Conservation (phyloP, 2,797 vertebrate species). For the Chrosomus eos region DNA sequence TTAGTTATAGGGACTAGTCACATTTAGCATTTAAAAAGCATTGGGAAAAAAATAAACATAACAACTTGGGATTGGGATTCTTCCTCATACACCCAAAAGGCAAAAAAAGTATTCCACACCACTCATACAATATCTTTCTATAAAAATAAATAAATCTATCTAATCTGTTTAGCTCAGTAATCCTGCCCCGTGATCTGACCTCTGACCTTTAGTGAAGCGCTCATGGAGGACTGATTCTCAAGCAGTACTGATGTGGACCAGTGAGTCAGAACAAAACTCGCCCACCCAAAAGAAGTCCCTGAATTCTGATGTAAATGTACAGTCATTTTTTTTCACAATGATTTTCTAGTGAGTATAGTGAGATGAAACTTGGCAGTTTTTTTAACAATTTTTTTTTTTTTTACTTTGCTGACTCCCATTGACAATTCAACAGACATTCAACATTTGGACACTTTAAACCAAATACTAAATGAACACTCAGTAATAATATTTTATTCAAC, state of each 20-base stretch:
- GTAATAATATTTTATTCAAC: background rate
- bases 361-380: background rate
- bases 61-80: background rate
- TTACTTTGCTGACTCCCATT: background rate
- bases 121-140: background rate
- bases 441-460: background rate
- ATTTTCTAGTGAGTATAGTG: background rate
- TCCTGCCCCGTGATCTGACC: constrained; percentile 46
- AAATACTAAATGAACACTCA: background rate
- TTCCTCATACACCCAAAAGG: background rate
- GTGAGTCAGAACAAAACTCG: constrained; percentile 43
- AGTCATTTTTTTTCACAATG: background rate
- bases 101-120: background rate
- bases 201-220: constrained; percentile 21
- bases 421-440: background rate
- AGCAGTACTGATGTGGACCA: constrained; percentile 40
- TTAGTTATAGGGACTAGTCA: background rate
- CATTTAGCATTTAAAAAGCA: background rate
- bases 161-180: constrained; percentile 45
- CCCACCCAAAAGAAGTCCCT: background rate
- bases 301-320: background rate
- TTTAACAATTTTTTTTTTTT: background rate
- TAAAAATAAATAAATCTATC: background rate
- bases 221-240: constrained; percentile 28
- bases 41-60: background rate